Evolutionary conservation across 2,113 vertebrate species (phyloP).

Genomic region (Merops nubicus): DNA sequence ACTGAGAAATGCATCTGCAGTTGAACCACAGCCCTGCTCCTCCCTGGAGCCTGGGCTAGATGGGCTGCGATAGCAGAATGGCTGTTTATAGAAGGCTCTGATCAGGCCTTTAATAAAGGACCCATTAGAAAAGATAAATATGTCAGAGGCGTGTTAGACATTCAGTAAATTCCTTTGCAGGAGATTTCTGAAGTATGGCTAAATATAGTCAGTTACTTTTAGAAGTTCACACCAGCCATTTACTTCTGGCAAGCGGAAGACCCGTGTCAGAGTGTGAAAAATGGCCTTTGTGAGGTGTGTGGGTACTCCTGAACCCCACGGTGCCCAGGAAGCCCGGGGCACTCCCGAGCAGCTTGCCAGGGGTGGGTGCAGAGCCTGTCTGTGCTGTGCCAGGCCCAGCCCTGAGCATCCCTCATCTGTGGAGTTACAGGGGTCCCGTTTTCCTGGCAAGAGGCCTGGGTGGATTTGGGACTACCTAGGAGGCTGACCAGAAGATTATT

Average conservation of each 20-base stretch:
- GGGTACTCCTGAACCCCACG: neutral
- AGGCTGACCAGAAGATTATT: rapidly evolving
- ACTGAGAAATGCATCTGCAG: neutral
- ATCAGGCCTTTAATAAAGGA: too few species aligned
- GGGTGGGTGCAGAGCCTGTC: rapidly evolving
- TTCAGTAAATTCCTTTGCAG: neutral
- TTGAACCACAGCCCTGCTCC: neutral
- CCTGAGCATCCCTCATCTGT: neutral
- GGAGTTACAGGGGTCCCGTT: neutral
- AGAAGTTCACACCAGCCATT: neutral
- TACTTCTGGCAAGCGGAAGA: slow-evolving; percentile 29
- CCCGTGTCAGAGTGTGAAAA: neutral
- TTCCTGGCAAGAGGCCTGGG: too few species aligned
- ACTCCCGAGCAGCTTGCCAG: rapidly evolving
- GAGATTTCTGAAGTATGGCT: neutral
- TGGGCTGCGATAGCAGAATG: neutral
- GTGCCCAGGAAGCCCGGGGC: neutral
- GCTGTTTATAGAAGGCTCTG: neutral
- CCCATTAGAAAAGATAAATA: neutral
- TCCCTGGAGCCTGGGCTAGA: neutral
- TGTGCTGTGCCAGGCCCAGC: too few species aligned
- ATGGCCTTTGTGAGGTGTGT: neutral
- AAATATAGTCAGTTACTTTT: slow-evolving; percentile 30
- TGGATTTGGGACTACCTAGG: neutral
- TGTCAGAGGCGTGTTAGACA: neutral